Evolutionary conservation across 1,140 invertebrate species (phyloP).

Genomic region (Telenomus remus): DNA sequence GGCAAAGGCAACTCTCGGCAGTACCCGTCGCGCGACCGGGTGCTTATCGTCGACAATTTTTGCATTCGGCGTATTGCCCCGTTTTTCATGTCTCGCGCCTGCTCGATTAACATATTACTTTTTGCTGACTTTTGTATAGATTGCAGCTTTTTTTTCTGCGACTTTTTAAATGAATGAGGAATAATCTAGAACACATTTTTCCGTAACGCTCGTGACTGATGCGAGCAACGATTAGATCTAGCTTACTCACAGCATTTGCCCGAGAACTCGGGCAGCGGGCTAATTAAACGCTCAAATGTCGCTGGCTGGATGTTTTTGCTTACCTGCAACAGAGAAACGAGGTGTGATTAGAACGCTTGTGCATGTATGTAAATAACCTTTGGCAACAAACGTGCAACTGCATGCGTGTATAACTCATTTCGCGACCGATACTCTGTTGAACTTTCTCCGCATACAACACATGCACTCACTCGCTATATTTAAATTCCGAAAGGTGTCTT

Average conservation of each 20-base stretch:
- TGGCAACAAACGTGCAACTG: conserved; percentile 29
- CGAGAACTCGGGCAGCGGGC: conserved; percentile 3
- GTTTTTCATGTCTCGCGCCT: too few relatives aligned
- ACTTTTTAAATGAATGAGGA: too few relatives aligned
- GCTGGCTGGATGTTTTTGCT: conserved; percentile 28
- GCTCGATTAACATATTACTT: too few relatives aligned
- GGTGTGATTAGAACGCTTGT: conserved; percentile 25
- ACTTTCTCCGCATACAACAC: conserved; percentile 8
- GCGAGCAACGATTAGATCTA: conserved; percentile 9
- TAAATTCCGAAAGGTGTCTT: neutral
- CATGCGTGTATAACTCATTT: conserved; percentile 31
- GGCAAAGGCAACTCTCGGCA: too few relatives aligned
- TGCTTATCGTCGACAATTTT: too few relatives aligned
- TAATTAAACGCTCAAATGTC: conserved; percentile 36
- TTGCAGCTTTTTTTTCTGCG: too few relatives aligned
- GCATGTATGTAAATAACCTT: conserved; percentile 14
- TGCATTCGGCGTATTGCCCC: too few relatives aligned
- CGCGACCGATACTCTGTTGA: conserved; percentile 29
- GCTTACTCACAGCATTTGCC: conserved; percentile 38
- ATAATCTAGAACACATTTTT: neutral
- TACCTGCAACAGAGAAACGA: conserved; percentile 50
- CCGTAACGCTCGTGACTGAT: neutral
- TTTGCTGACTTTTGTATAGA: too few relatives aligned
- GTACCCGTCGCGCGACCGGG: too few relatives aligned
- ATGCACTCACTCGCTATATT: conserved; percentile 15